Percentiles rank a stretch among this genome's conserved stretches.
phyloP scores from a whole-genome alignment of 2,797 vertebrate genomes.

The Lycodopsis pacificus region DNA sequence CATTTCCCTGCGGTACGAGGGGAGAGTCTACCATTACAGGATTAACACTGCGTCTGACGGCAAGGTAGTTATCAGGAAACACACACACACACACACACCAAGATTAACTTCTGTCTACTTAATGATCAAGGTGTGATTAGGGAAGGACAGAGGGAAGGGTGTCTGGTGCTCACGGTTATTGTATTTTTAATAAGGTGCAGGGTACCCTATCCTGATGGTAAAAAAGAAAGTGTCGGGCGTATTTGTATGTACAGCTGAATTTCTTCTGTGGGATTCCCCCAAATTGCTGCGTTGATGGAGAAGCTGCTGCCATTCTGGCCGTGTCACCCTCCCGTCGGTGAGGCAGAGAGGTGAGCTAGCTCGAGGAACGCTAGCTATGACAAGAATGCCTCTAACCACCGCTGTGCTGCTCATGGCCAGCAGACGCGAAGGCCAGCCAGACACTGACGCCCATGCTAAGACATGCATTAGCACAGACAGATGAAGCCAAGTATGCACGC shows the following conservation, averaged over 20 bases:
- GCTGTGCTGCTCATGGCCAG: constrained; percentile 60
- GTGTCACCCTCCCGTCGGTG: constrained; percentile 52
- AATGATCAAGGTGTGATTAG: not conserved
- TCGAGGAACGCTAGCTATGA: constrained; percentile 56
- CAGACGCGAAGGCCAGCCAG: constrained; percentile 62
- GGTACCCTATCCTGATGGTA: not conserved
- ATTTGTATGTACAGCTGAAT: not conserved
- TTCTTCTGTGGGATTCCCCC: constrained; percentile 31
- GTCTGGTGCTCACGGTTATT: not conserved
- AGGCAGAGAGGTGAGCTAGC: constrained; percentile 45
- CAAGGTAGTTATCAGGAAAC: constrained; percentile 86
- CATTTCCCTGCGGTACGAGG: constrained; percentile 96
- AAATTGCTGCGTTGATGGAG: not conserved
- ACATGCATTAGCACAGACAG: constrained; percentile 67
- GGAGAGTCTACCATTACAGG: constrained; percentile 97
- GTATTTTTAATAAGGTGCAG: constrained; percentile 2
- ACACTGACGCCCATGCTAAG: constrained; percentile 70
- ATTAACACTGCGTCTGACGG: constrained; percentile 97
- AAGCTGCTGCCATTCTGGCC: constrained; percentile 42
- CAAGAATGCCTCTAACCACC: constrained; percentile 59
- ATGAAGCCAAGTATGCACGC: constrained; percentile 62
- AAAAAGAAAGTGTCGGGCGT: not conserved
- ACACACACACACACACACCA: not conserved
- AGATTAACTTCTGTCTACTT: not conserved
- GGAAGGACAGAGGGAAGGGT: not conserved